A percentile compares a stretch with the other conserved stretches of the same genome.
Conservation (phyloP, 2,113 vertebrate species). For the Mastomys natalensis region DNA sequence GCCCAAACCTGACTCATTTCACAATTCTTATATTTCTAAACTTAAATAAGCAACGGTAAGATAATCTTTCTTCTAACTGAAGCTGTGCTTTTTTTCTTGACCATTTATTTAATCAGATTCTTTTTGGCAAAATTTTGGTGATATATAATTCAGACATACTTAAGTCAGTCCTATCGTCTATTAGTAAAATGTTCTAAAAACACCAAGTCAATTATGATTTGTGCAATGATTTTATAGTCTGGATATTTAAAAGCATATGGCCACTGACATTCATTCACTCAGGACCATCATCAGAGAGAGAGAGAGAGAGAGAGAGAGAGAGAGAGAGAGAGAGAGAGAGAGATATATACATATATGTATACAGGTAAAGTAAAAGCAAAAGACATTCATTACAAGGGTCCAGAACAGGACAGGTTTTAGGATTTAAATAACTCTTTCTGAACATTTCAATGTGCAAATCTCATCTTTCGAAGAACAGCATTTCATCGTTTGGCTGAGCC, state of each 20-base stretch:
- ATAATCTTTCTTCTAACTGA: background rate
- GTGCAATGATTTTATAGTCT: background rate
- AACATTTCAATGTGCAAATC: background rate
- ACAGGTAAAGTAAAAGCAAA: background rate
- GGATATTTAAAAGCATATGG: background rate
- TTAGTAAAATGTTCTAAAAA: slow-evolving; percentile 31
- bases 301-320: too few species aligned
- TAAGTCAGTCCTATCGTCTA: background rate
- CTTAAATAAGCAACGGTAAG: slow-evolving; percentile 25
- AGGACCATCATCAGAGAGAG: background rate
- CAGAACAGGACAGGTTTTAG: background rate
- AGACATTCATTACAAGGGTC: background rate
- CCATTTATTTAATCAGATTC: background rate
- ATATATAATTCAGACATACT: background rate
- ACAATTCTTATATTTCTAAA: slow-evolving; percentile 4
- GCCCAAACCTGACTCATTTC: background rate
- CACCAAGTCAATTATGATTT: background rate
- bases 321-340: too few species aligned
- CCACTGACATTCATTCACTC: background rate
- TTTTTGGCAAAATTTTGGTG: background rate
- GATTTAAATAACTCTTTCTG: background rate
- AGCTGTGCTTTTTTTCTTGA: background rate
- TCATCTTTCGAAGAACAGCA: slow-evolving; percentile 52
- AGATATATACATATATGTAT: too few species aligned
- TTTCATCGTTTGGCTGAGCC: background rate